A percentile compares a stretch with the other conserved stretches of the same genome.
Conservation (phyloP, 2,888 invertebrate genomes). For the Eristalis intricaria region DNA sequence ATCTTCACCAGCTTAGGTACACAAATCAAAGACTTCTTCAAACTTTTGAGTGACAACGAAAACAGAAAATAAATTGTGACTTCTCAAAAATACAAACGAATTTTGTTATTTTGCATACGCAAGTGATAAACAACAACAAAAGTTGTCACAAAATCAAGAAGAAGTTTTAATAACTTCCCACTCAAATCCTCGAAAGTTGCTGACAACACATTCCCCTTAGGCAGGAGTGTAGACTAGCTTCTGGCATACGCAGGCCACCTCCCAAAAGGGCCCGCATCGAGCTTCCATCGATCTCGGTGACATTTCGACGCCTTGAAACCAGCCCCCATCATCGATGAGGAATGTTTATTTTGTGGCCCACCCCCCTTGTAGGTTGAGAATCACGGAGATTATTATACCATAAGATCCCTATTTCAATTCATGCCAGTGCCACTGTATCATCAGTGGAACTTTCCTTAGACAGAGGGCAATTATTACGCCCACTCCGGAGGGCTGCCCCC, state of each 20-base stretch:
- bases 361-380: neutral
- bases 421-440: neutral
- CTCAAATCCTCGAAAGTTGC: too few species aligned
- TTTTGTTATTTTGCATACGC: too few species aligned
- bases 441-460: neutral
- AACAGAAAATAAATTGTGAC: too few species aligned
- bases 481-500: neutral
- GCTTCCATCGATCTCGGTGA: neutral
- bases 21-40: too few species aligned
- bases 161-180: too few species aligned
- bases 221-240: neutral
- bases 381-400: slow-evolving; percentile 10
- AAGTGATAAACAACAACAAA: too few species aligned
- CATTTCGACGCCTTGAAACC: neutral
- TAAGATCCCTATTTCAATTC: neutral
- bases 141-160: too few species aligned
- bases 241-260: neutral
- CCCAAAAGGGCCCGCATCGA: neutral
- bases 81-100: too few species aligned
- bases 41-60: too few species aligned
- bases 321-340: neutral
- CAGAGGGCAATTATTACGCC: neutral
- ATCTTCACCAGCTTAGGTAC: too few species aligned
- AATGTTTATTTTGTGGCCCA: neutral
- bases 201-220: too few species aligned